Evolutionary conservation across 2,113 vertebrate species (phyloP).

Genomic region (Arvicanthis niloticus): DNA sequence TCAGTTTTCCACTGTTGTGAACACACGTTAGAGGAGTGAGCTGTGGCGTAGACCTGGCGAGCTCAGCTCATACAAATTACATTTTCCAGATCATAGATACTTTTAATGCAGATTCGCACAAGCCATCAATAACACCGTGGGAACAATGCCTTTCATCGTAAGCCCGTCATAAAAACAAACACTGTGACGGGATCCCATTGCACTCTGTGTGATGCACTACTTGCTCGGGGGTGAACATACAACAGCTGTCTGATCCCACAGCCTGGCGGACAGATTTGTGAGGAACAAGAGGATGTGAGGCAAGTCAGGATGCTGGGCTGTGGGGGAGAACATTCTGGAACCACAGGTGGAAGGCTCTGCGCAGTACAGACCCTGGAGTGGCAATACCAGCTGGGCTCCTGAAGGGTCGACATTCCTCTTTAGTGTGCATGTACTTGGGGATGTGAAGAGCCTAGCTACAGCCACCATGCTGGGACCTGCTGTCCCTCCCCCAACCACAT

Average conservation of each 20-base stretch:
- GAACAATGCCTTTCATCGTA: not conserved
- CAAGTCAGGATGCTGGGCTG: accelerated
- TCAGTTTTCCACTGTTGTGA: not conserved
- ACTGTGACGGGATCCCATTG: not conserved
- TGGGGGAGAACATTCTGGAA: not conserved
- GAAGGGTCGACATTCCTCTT: accelerated
- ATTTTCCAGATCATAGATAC: not conserved
- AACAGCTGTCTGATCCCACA: not conserved
- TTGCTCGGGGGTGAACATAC: accelerated
- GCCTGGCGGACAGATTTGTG: accelerated
- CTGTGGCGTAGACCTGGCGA: not conserved
- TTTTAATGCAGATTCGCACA: not conserved
- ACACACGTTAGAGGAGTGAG: accelerated
- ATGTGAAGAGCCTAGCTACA: not conserved
- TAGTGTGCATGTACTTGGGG: not conserved
- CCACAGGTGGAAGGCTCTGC: accelerated
- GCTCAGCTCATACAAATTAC: not conserved
- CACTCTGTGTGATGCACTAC: accelerated
- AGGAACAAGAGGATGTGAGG: not conserved
- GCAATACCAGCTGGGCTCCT: not conserved
- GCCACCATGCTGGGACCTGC: accelerated
- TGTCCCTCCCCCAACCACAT: no score
- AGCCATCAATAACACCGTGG: not conserved
- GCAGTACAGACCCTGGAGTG: accelerated
- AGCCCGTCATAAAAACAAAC: not conserved